Evolutionary conservation across 2,797 vertebrate genomes (phyloP), one percentile per base, ranked within the genome.

Genomic region (Calcarius lapponicus): DNA sequence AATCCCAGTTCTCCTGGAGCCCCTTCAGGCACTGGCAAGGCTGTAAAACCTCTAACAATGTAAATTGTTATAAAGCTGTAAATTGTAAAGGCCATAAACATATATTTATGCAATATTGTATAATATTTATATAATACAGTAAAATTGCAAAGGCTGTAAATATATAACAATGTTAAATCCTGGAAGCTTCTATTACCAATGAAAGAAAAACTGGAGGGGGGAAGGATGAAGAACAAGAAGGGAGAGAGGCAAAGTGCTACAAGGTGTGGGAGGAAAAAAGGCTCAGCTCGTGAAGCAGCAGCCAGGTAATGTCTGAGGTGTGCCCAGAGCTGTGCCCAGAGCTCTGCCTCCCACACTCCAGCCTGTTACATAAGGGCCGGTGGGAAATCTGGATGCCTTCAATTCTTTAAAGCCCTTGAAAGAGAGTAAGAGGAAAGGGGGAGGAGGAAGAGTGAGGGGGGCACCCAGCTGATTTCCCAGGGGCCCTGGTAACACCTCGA

Each of bases 351-450:
- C 93, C n/a, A 29, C 80, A 14, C 34, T 18, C 17, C 32, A 72
- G 64, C 73, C 93, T 48, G 14, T 80, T 58, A 74, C 25, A 18
- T 53, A 78, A 76, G 81, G 82, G 75, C 81, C 10, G 0, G n/a
- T 8, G 66, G 74, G 94, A 67, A 86, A 91, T 73, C 51, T 32
- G 42, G 34, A 57, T 0, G 5, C 64, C 73, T 80, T 69, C 47
- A 66, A 45, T 84, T 64, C 87, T 90, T 83, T 64, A 86, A 80
- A 95, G 88, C 67, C 51, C 78, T 85, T 65, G 65, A 93, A 95
- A 93, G 80, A 58, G 57, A 84, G 50, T 17, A 40, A 90, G 69
- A 95, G 61, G 34, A 40, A 70, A 22, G 34, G 42, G 50, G 72
- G 75, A 71, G 58, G 0, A 34, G 57, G 32, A 14, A 34, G 48